Conservation (phyloP, 1,140 invertebrate species). For the Phymastichus coffea region DNA sequence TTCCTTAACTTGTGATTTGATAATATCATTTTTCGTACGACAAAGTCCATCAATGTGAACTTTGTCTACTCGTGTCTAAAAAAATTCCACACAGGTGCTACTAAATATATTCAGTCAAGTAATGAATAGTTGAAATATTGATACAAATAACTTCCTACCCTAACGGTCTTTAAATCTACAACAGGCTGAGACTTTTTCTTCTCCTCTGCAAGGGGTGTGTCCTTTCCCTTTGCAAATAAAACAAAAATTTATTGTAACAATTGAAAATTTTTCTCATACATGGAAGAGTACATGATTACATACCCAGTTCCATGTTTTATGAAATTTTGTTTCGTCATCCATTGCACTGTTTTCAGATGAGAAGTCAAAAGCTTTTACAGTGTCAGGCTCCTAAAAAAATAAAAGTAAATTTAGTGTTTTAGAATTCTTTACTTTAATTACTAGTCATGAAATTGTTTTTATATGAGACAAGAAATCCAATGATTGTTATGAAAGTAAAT, state of each 20-base stretch:
- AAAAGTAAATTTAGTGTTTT: too few relatives aligned
- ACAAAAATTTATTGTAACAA: too few relatives aligned
- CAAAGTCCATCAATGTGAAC: slow-evolving; percentile 77
- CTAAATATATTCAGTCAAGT: too few relatives aligned
- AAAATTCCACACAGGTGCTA: too few relatives aligned
- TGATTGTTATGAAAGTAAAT: too few relatives aligned
- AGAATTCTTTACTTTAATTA: too few relatives aligned
- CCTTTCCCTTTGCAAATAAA: too few relatives aligned
- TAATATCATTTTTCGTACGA: slow-evolving; percentile 82
- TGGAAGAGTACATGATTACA: too few relatives aligned
- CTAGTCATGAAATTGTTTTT: too few relatives aligned
- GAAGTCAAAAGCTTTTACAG: slow-evolving; percentile 2
- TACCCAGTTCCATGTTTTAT: background rate
- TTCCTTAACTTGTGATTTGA: slow-evolving; percentile 70
- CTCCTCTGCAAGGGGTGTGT: too few relatives aligned
- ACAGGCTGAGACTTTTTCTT: slow-evolving; percentile 18
- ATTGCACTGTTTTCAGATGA: background rate
- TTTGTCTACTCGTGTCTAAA: slow-evolving; percentile 73
- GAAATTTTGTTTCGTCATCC: slow-evolving; percentile 8
- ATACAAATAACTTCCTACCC: slow-evolving; percentile 33
- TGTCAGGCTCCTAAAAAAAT: slow-evolving; percentile 32
- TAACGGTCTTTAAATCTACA: slow-evolving; percentile 38
- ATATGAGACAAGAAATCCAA: too few relatives aligned
- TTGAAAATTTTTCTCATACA: too few relatives aligned
- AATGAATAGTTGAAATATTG: background rate